These are phyloP conservation scores for Lutraria lutraria DNA, from an alignment of 2,888 invertebrate species.

Conservation along the genomic window DNA sequence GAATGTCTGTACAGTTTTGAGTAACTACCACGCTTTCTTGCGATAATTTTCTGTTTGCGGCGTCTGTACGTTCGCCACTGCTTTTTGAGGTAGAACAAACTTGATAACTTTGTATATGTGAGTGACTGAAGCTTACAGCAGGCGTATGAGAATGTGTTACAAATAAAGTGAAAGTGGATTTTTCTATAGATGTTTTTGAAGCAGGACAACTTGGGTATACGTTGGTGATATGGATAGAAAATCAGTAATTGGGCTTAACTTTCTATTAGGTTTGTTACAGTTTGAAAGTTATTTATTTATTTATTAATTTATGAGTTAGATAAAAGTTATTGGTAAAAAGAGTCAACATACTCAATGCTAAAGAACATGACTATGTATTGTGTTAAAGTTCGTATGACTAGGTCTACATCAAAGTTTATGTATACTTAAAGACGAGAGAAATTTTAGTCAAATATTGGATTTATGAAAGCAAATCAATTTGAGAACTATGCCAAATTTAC, in stretches of 20 bases:
- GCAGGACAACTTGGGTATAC: not conserved
- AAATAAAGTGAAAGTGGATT: not conserved
- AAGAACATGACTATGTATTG: too few species aligned
- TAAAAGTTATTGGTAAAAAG: too few species aligned
- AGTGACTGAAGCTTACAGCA: not conserved
- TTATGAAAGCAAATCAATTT: too few species aligned
- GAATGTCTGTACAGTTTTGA: not conserved
- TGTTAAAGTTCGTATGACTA: too few species aligned
- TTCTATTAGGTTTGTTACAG: too few species aligned
- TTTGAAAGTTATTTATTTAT: too few species aligned
- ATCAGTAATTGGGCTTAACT: not conserved
- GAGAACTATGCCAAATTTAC: too few species aligned
- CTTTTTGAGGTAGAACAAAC: not conserved
- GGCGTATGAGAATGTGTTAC: not conserved
- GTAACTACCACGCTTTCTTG: not conserved
- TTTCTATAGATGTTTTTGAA: not conserved
- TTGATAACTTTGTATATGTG: not conserved
- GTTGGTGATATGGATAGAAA: not conserved
- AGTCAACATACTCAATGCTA: too few species aligned
- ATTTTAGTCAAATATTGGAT: too few species aligned
- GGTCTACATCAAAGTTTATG: too few species aligned
- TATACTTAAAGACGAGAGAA: too few species aligned
- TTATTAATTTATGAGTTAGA: too few species aligned
- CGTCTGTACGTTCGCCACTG: not conserved
- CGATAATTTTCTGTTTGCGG: constrained; percentile 3